Percentiles rank a stretch among this genome's conserved stretches.
Conservation (phyloP, 2,113 vertebrate species). For the Periophthalmus modestus region DNA sequence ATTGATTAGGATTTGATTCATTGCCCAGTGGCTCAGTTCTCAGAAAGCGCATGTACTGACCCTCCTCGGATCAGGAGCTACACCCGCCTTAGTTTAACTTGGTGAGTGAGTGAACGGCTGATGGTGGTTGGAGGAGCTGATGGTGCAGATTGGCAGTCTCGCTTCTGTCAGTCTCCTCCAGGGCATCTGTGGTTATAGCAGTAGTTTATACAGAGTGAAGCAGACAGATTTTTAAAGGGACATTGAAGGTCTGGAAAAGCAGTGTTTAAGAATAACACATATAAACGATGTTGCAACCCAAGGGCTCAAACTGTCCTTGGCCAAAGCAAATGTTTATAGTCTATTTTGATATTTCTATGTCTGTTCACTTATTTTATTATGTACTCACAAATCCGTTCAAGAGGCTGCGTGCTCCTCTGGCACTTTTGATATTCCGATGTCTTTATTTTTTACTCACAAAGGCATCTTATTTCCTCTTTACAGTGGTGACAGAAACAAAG, state of each 20-base stretch:
- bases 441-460: background rate
- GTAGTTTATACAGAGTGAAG: background rate
- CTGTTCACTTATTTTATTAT: background rate
- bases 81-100: too few species aligned
- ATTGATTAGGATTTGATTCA: too few species aligned
- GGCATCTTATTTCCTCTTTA: background rate
- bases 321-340: background rate
- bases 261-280: too few species aligned
- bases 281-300: background rate
- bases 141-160: too few species aligned
- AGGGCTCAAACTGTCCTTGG: background rate
- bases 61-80: too few species aligned
- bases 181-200: background rate
- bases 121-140: too few species aligned
- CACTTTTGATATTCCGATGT: too few species aligned
- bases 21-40: too few species aligned
- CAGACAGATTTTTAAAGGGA: background rate
- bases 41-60: too few species aligned
- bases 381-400: background rate
- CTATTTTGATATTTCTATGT: background rate
- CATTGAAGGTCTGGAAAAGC: too few species aligned
- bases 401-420: background rate
- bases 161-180: background rate
- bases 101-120: too few species aligned
- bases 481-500: slow-evolving; percentile 4